Base-by-base conservation (phyloP, 2,797 vertebrate genomes). In the Pipistrellus nathusii region DNA sequence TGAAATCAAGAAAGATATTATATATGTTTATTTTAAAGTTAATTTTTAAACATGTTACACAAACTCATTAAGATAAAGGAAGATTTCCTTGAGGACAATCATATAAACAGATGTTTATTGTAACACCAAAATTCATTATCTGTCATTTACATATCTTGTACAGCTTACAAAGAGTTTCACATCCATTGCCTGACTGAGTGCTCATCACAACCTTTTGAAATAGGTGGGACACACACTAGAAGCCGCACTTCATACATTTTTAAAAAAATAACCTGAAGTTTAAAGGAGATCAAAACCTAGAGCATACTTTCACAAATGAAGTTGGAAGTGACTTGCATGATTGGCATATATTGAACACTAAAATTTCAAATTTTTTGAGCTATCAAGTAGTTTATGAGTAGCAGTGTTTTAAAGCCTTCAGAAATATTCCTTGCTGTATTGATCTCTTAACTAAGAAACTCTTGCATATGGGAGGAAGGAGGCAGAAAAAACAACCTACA, bases 91-190 rank as follows among this genome's bases (percentile, higher is more conserved):
- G 53, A 81, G 10, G 77, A 84, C 13, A 93, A 38, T 93, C 59
- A 32, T 71, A 88, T 55, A 95, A 85, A 94, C 84, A 94, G 14
- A 93, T 90, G 46, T 94, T 96, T 96, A 96, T 95, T 95, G 51
- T 88, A 90, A 76, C 38, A 91, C 32, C 32, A 38, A 90, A 91
- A 90, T 90, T 71, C n/a, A 85, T 93, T 84, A 25, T 78, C 64
- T 91, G 68, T 94, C 66, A 94, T 90, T 94, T 90, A 88, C 51
- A 81, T 64, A 53, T 83, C 69, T 78, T 81, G 18, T 90, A 85
- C 55, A 91, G 64, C 93, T 95, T 90, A 83, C 72, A 85, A 77
- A 90, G 32, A 85, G 32, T 85, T 85, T 71, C 25, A 71, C 25
- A 91, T 66, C 77, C 51, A 64, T 82, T 77, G 68, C 20, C 80